Percentiles rank a stretch among this genome's conserved stretches.
phyloP scores from a whole-genome alignment of 2,888 invertebrate species.

The Carcina quercana region DNA sequence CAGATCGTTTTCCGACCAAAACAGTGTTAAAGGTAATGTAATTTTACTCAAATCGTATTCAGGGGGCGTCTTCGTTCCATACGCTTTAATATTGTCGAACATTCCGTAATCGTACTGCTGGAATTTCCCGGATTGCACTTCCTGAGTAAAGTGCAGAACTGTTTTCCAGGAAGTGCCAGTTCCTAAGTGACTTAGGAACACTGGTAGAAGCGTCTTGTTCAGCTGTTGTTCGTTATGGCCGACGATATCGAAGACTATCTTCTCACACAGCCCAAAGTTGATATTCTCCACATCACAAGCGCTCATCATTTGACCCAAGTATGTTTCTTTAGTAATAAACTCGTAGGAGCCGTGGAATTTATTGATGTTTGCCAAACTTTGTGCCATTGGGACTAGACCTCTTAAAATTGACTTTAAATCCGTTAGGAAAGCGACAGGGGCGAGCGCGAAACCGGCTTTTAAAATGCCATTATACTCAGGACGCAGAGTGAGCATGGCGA shows the following conservation, averaged over 20 bases:
- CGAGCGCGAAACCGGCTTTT: slow-evolving; percentile 78
- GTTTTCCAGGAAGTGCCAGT: slow-evolving; percentile 86
- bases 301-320: slow-evolving; percentile 71
- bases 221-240: slow-evolving; percentile 82
- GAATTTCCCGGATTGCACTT: slow-evolving; percentile 68
- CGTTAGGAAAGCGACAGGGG: slow-evolving; percentile 79
- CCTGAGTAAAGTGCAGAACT: slow-evolving; percentile 79
- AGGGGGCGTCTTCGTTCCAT: slow-evolving; percentile 74
- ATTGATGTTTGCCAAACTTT: slow-evolving; percentile 74
- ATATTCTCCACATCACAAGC: slow-evolving; percentile 70
- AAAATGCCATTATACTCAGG: slow-evolving; percentile 80
- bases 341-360: slow-evolving; percentile 79
- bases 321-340: slow-evolving; percentile 79
- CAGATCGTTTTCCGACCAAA: slow-evolving; percentile 82
- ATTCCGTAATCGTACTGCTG: slow-evolving; percentile 81
- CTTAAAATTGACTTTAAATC: slow-evolving; percentile 79
- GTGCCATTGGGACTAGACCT: slow-evolving; percentile 77
- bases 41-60: slow-evolving; percentile 76
- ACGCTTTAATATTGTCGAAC: slow-evolving; percentile 67
- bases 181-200: slow-evolving; percentile 80
- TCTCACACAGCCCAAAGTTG: slow-evolving; percentile 78
- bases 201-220: slow-evolving; percentile 79
- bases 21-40: slow-evolving; percentile 76
- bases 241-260: slow-evolving; percentile 80
- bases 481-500: slow-evolving; percentile 78